phyloP scores from a whole-genome alignment of 2,888 invertebrate species.

The Tolmerus cingulatus region DNA sequence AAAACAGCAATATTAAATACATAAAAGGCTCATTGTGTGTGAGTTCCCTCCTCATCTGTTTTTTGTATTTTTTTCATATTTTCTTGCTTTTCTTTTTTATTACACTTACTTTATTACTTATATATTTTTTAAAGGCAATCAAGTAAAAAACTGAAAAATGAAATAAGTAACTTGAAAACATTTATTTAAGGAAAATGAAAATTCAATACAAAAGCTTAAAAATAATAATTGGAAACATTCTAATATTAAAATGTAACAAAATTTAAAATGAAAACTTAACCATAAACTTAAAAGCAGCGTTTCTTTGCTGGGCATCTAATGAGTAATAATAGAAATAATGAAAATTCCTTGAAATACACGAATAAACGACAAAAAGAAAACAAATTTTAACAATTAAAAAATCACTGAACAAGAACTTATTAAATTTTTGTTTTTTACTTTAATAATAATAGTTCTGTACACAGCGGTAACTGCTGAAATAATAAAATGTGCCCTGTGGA shows the following conservation, averaged over 20 bases:
- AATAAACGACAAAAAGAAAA: not conserved
- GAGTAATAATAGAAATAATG: not conserved
- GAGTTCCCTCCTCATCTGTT: slow-evolving; percentile 13
- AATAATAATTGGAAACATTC: not conserved
- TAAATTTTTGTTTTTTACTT: not conserved
- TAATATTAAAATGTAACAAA: not conserved
- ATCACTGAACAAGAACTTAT: not conserved
- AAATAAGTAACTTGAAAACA: not conserved
- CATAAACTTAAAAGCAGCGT: not conserved
- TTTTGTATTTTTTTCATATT: not conserved
- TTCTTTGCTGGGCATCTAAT: not conserved
- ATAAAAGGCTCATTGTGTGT: slow-evolving; percentile 46
- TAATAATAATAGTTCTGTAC: not conserved
- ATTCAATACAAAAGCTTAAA: not conserved
- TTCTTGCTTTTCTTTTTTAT: slow-evolving; percentile 11
- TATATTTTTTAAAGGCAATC: not conserved
- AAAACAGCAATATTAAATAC: slow-evolving; percentile 49
- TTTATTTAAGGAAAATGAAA: not conserved
- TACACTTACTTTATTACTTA: slow-evolving; percentile 12
- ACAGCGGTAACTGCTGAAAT: not conserved
- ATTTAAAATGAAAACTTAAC: not conserved
- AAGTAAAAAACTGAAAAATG: not conserved
- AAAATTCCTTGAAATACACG: not conserved
- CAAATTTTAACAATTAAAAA: not conserved
- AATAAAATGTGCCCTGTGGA: not conserved